Percentiles rank a stretch among this genome's conserved stretches.
Conservation (phyloP, 2,888 invertebrate genomes). For the Plusia festucae region DNA sequence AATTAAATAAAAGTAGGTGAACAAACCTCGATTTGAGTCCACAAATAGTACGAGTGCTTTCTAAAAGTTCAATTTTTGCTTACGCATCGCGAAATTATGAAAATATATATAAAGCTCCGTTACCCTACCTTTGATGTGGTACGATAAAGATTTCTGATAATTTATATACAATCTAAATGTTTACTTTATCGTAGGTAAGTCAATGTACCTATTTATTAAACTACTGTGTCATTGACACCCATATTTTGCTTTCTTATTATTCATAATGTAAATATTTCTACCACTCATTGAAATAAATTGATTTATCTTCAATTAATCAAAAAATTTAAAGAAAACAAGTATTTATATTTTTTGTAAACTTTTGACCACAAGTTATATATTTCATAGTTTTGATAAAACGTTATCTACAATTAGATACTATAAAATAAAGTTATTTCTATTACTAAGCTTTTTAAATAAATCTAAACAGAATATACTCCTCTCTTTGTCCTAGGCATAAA, state of each 20-base stretch:
- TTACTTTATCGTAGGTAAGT: neutral
- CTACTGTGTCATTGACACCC: constrained; percentile 1
- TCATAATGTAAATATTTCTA: neutral
- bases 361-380: neutral
- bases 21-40: constrained; percentile 59
- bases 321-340: neutral
- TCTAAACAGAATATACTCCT: too few species aligned
- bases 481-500: too few species aligned
- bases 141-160: neutral
- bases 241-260: neutral
- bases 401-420: too few species aligned
- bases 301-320: neutral
- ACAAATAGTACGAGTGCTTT: constrained; percentile 61
- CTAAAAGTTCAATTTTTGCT: constrained; percentile 57
- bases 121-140: neutral
- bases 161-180: neutral
- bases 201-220: neutral
- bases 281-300: neutral
- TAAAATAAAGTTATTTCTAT: too few species aligned
- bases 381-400: too few species aligned
- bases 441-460: too few species aligned
- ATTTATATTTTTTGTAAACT: neutral
- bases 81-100: constrained; percentile 50
- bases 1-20: constrained; percentile 59
- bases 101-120: neutral